These are phyloP conservation scores for Drosophila takahashii DNA, from an alignment of 1,140 invertebrate species.

Conservation along the genomic window DNA sequence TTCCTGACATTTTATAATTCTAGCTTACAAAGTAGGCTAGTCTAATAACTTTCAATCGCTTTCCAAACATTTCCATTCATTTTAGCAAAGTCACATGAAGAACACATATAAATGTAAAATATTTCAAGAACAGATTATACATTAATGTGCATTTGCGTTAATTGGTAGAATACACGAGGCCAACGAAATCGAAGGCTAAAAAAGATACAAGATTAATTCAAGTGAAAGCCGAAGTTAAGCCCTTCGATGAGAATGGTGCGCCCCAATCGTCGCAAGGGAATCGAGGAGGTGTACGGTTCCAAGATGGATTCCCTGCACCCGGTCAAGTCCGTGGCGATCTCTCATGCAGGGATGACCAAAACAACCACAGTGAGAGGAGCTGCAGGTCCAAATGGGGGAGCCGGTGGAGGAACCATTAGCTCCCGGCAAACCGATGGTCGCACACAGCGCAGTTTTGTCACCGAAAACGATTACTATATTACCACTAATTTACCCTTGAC, in stretches of 20 bases:
- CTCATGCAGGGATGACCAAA: conserved; percentile 49
- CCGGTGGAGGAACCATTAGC: conserved; percentile 23
- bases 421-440: conserved; percentile 41
- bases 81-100: conserved; percentile 44
- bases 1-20: too few species aligned
- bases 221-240: neutral
- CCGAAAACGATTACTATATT: conserved; percentile 71
- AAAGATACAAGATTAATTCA: too few species aligned
- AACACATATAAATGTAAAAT: conserved; percentile 57
- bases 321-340: conserved; percentile 28
- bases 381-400: neutral
- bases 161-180: conserved; percentile 8
- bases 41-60: neutral
- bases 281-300: conserved; percentile 74
- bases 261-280: conserved; percentile 60
- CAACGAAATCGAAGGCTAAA: neutral
- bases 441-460: conserved; percentile 64
- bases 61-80: conserved; percentile 12
- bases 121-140: conserved; percentile 50
- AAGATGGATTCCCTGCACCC: conserved; percentile 65
- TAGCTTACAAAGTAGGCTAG: conserved; percentile 18
- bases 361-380: conserved; percentile 29
- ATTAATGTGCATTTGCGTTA: conserved; percentile 51
- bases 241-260: conserved; percentile 59
- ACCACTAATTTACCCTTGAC: conserved; percentile 66